Percentiles rank a stretch among this genome's conserved stretches.
phyloP scores from a whole-genome alignment of 1,140 invertebrate species.

The Ceratina japonica region DNA sequence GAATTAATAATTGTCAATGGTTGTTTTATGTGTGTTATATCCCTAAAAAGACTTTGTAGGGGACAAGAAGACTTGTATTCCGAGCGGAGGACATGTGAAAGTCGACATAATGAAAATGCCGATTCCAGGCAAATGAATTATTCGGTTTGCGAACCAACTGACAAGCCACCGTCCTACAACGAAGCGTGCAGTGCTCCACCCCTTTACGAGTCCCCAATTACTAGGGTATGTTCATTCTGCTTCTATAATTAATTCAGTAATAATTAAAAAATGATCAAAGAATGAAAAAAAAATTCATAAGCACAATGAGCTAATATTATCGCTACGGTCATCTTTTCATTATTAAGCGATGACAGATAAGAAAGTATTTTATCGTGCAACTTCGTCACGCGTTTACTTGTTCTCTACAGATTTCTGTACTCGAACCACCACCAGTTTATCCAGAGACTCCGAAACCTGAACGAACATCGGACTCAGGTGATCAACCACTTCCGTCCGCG shows the following conservation, averaged over 20 bases:
- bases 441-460: constrained; percentile 40
- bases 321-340: neutral
- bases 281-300: neutral
- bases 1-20: neutral
- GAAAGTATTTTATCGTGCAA: neutral
- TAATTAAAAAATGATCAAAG: neutral
- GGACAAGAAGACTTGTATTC: neutral
- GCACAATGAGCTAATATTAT: neutral
- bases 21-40: neutral
- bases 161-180: constrained; percentile 50
- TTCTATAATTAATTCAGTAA: neutral
- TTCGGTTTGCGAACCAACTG: neutral
- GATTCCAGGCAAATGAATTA: neutral
- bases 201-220: constrained; percentile 38
- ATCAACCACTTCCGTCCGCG: neutral
- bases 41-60: neutral
- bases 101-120: too few relatives aligned
- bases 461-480: neutral
- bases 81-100: neutral
- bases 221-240: constrained; percentile 46
- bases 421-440: constrained; percentile 47
- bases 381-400: neutral
- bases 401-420: constrained; percentile 29
- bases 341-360: constrained; percentile 5
- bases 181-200: constrained; percentile 59